Evolutionary conservation across 2,113 vertebrate species (phyloP).

Genomic region (Sturnus vulgaris): DNA sequence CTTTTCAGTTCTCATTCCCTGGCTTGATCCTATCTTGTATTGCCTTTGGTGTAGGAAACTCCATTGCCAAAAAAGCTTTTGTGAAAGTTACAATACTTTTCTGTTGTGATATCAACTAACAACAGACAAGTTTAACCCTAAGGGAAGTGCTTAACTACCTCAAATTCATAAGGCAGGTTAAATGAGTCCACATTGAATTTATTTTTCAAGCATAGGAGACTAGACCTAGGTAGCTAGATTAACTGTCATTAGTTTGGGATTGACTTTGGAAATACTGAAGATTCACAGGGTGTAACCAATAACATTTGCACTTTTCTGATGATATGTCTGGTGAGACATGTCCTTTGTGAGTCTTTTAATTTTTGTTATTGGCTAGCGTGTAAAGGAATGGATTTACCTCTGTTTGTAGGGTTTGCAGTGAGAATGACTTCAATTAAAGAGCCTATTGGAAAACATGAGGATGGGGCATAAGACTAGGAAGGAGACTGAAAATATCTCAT

Average conservation of each 20-base stretch:
- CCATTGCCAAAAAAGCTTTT: background rate
- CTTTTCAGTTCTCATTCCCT: background rate
- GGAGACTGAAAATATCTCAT: conserved; percentile 1
- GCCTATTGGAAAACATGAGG: background rate
- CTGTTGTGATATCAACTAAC: background rate
- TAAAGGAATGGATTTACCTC: background rate
- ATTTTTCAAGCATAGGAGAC: background rate
- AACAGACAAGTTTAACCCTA: background rate
- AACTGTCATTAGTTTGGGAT: background rate
- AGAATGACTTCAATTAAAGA: background rate
- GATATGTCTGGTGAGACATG: background rate
- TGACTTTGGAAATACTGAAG: background rate
- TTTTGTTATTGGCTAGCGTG: background rate
- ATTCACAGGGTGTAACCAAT: background rate
- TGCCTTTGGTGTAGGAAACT: conserved; percentile 7
- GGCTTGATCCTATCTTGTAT: conserved; percentile 2
- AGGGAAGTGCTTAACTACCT: background rate
- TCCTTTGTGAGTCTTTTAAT: background rate
- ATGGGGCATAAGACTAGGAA: background rate
- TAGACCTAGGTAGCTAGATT: background rate
- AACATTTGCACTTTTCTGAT: background rate
- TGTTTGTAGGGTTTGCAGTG: background rate
- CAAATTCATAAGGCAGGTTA: background rate
- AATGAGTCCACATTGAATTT: background rate
- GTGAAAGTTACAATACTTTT: background rate